Evolutionary conservation across 2,888 invertebrate genomes (phyloP), one percentile per base, ranked within the genome.

Genomic region (Xestia xanthographa): DNA sequence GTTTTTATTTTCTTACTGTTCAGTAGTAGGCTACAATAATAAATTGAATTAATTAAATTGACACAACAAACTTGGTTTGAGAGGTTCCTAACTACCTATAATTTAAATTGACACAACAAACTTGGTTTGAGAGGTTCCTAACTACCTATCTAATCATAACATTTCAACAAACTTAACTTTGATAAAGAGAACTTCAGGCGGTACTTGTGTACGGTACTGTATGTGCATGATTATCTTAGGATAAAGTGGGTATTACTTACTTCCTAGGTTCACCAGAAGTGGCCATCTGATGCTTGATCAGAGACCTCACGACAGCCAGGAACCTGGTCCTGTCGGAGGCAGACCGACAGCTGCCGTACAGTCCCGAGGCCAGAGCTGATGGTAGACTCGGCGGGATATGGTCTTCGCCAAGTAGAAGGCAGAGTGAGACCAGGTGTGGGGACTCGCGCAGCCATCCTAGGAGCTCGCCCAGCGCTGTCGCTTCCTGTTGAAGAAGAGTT

Each of bases 371-470:
- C 26, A 97, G 88, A 0, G 94, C 90, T 1, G 94, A 88, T 0
- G 96, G 95, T 63, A 96, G 89, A 1, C 93, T 91, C 0, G 93
- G 86, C 0, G 96, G 95, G 90, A 96, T 93, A 79, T 94, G 93
- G 17, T 95, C 95, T 75, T 96, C 96, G 20, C 96, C 96, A 0
- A 96, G 92, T 6, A 96, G 92, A 0, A 97, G 92, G 84, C 96
- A 96, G 6, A 96, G 90, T 0, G 96, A 92, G n/a, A 96, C 95
- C 17, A 96, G 90, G 82, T 95, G 95, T 0, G 96, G 96, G 0
- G 95, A 95, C 50, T 95, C 95, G 29, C 96, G 93, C 5, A 97
- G 94, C 94, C 96, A 96, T 91, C 95, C 96, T 77, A 96, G 89
- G 1, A 96, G 92, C 82, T 96, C 96, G 6, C 95, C 95, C 5